Percentiles rank a stretch among this genome's conserved stretches.
Evolutionary conservation across 2,888 invertebrate genomes (phyloP).

Genomic region (Lasioglossum malachurum): DNA sequence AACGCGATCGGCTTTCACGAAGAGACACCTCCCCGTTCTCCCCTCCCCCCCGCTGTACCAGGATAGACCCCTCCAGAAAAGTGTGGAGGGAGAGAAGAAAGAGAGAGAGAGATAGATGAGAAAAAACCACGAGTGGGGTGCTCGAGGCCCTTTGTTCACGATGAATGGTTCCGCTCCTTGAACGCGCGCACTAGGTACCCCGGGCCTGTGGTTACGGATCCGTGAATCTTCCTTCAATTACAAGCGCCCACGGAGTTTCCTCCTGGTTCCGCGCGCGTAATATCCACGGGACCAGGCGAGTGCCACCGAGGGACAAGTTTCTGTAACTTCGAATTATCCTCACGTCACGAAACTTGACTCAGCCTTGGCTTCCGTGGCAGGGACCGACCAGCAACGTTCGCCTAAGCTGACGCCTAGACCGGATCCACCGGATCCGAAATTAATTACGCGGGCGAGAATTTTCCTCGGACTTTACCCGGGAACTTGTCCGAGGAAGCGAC

Average conservation of each 20-base stretch:
- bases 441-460: conserved; percentile 1
- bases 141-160: conserved; percentile 61
- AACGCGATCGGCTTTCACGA: conserved; percentile 54
- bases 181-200: conserved; percentile 29
- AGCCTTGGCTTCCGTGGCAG: neutral
- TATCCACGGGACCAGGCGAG: neutral
- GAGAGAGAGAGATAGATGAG: neutral
- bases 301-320: neutral
- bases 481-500: neutral
- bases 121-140: conserved; percentile 35
- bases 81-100: neutral
- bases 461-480: neutral
- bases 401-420: neutral
- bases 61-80: neutral
- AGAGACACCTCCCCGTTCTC: conserved; percentile 43
- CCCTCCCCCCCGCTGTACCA: no score
- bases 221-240: conserved; percentile 53
- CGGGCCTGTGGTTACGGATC: conserved; percentile 21
- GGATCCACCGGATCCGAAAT: neutral
- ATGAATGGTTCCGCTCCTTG: conserved; percentile 53
- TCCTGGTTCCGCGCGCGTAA: neutral
- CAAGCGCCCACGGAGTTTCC: conserved; percentile 19
- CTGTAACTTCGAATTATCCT: conserved; percentile 1
- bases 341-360: conserved; percentile 8
- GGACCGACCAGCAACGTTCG: neutral